Evolutionary conservation across 2,113 vertebrate genomes (phyloP), one percentile per base, ranked within the genome.

Genomic region (Lophius piscatorius): DNA sequence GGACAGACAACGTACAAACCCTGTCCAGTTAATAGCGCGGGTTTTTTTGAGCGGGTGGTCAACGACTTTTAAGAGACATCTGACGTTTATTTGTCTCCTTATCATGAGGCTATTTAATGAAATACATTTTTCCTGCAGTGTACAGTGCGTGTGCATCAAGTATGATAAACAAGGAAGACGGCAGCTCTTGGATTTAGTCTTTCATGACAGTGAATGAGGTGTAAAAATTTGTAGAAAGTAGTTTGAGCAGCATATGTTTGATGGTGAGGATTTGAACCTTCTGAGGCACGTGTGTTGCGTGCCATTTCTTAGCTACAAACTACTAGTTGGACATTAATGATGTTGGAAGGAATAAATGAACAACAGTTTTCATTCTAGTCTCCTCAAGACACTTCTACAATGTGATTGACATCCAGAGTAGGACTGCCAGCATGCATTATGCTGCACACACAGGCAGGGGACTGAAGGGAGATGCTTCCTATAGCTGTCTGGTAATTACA

Each of bases 181-280:
- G 55, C 48, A n/a, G 58, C 26, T 45, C 34, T 48, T 28, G 48
- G 26, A 26, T 40, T 61, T 9, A 35, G 2, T 34, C 68, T 64
- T 66, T 58, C 31, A 28, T 61, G 50, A 38, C 44, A 17, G 52
- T 46, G 21, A 38, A 22, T 9, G n/a, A 35, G 17, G 48, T 40
- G 4, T 13, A 16, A 51, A n/a, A 17, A 21, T 21, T 47, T 50
- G 5, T 66, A 63, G 75, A 10, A 0, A 49, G 69, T 49, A 23
- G 16, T 0, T 16, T 50, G 70, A 49, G 20, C 23, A 41, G 26
- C 34, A 1, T 49, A 18, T 64, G 55, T 82, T 70, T 82, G 76
- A 82, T 78, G 52, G 75, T 60, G 13, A 75, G 59, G 50, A 65
- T 73, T 75, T 75, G 59, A 38, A 17, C 49, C 57, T 22, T 21